Evolutionary conservation across 2,888 invertebrate species (phyloP), one percentile per base, ranked within the genome.

Genomic region (Crematogaster levior): DNA sequence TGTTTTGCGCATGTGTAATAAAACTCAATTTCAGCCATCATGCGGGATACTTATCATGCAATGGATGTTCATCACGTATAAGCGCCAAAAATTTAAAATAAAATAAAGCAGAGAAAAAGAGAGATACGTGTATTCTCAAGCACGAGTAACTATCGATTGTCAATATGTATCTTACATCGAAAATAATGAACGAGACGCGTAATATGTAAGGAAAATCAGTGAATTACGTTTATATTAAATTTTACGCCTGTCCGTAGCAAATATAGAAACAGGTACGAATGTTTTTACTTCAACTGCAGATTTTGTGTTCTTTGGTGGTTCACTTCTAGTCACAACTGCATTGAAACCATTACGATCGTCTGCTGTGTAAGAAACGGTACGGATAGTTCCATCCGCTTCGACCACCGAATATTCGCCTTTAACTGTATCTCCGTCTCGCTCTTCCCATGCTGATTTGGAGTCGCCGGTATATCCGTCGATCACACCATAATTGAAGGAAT

Each of bases 391-490:
- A 40, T 93, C 93, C 1, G 92, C 93, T 46, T 93, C 93, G 3
- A 93, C 91, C 1, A 93, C 91, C 10, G 93, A 93, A 81, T 93
- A 93, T 85, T 93, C 92, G 51, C 93, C 93, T 61, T 90, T 92
- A 1, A 93, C 93, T 4, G 86, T 88, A 34, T 93, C 93, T 6
- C 93, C 93, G 34, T 93, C 91, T 6, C 93, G 88, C 72, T 93
- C 92, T 68, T 93, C 93, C 93, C 93, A 93, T 3, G 93, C 93
- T 1, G 93, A 92, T 73, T 93, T 93, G 0, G 92, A 90, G 40
- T 93, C 93, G 0, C 93, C 93, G 0, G 93, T 93, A 66, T 91
- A 91, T 9, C 93, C 93, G 37, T 93, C 93, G 9, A 91, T 84
- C 1, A 93, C 93, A 0, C 93, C 93, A 65, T 93, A 93, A 75